Conservation (phyloP, 2,888 invertebrate genomes). For the Isoperla grammatica region DNA sequence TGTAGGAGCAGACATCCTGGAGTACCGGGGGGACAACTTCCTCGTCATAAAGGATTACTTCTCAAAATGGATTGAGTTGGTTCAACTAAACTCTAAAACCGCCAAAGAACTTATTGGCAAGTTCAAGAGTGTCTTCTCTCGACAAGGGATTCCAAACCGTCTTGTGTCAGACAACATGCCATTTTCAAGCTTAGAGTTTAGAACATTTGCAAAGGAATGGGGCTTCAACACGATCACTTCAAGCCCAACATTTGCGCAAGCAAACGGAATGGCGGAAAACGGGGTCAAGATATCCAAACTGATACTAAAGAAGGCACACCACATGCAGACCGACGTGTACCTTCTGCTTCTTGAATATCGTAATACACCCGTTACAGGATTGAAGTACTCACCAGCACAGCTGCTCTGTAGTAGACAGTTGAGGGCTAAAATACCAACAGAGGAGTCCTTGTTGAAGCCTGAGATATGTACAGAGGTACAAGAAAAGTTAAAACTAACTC, state of each 20-base stretch:
- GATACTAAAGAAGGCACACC: neutral
- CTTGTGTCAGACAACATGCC: constrained; percentile 4
- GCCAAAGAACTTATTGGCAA: neutral
- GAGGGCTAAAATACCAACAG: neutral
- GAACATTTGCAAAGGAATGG: neutral
- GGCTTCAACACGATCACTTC: neutral
- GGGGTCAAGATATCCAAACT: neutral
- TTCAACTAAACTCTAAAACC: constrained; percentile 3
- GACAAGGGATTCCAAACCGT: neutral
- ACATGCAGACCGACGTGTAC: neutral
- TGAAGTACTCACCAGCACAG: neutral
- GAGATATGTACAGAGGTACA: neutral
- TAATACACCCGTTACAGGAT: neutral
- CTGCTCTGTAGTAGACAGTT: neutral
- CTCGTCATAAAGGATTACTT: constrained; percentile 7
- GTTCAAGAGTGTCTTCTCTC: constrained; percentile 1
- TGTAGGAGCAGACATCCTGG: constrained; percentile 6
- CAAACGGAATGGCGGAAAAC: constrained; percentile 1
- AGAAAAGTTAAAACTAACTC: neutral
- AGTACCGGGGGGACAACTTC: neutral
- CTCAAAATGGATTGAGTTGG: constrained; percentile 13
- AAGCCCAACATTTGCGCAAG: neutral
- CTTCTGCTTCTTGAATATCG: neutral
- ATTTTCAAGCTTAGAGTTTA: neutral
- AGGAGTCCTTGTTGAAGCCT: neutral